Base-by-base conservation (phyloP, 2,113 vertebrate species). In the Coptodon bakossiorum region DNA sequence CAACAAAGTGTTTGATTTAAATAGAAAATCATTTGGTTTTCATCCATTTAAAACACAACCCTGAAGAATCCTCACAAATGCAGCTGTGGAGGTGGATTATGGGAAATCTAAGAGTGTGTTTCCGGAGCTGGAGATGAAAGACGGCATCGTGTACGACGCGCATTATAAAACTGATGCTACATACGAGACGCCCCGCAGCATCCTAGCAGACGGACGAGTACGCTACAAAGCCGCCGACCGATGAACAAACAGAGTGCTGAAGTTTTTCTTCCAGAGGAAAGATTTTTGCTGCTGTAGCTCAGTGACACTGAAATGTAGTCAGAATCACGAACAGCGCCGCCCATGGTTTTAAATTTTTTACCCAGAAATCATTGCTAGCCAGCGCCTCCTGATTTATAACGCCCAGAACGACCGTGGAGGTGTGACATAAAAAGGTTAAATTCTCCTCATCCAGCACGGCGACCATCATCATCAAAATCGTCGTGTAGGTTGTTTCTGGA, bases 171-270 rank as follows among this genome's bases (percentile, higher is more conserved):
- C 1, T 14, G 63, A 68, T 40, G 36, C 63, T 40, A 1, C 12
- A 1, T 6, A 0, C 3, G 3, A 43, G 66, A 16, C n/a, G n/a
- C 66, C 63, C 0, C 12, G 3, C 36, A 24, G 66, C 66, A 2
- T 4, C 66, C 66, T 9, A 16, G 7, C 13, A 0, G 3, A 71
- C 0, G 0, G n/a, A 16, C 7, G n/a, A 43, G n/a, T 0, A 3
- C 36, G 40, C 14, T 0, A 0, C 0, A 76, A 19, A 76, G 53
- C 24, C 5, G 22, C n/a, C 9, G 3, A 19, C 24, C 6, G 22
- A 29, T 0, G 3, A 73, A 45, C 12, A 24, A 43, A 71, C 63
- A 2, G 29, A 43, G 5, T 3, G 36, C 7, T 24, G n/a, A 71
- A 5, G 11, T 11, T 61, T 61, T 61, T 61, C 29, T 63, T 59